Base-by-base conservation (phyloP, 2,888 invertebrate genomes). In the Drosophila lutescens region DNA sequence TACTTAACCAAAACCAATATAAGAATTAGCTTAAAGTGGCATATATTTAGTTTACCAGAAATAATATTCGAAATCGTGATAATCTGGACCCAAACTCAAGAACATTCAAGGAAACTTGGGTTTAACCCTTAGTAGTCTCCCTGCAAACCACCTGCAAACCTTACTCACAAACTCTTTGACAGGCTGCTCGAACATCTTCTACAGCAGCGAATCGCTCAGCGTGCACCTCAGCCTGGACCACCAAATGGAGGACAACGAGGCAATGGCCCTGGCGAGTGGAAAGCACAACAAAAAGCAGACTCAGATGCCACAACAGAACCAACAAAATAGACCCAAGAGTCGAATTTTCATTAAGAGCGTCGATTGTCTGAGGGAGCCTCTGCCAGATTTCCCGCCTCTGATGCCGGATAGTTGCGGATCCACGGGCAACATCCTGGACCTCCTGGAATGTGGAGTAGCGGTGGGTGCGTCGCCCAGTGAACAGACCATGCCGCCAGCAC, bases 181-280 rank as follows among this genome's bases (percentile, higher is more conserved):
- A 90, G 90, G 95, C 9, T 96, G 95, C 86, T 90, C 93, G 1
- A 95, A 95, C 86, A 91, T 94, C 2, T 95, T 95, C 85, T 94
- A 94, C 80, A 93, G 94, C 10, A 93, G 94, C 79, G 93, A 94
- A 80, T 94, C 95, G 0, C 90, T 96, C 0, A 92, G 94, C 77
- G 93, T 93, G 6, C 96, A 96, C 89, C 91, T 96, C 6, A 93
- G 94, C 26, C 94, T 94, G 80, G 95, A 96, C 88, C 96, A 96
- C 88, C 94, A 94, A 90, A 94, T 96, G 93, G 93, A 79, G 32
- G 65, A 77, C 7, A 68, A 68, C 30, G 85, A 85, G 50, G 63
- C 79, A n/a, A 32, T 72, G n/a, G 50, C 75, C 1, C 47, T 83
- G 26, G 34, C 61, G 8, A 40, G 58, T 4, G 50, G 40, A 9